Evolutionary conservation across 2,113 vertebrate genomes (phyloP).

Genomic region (Percopsis transmontana): DNA sequence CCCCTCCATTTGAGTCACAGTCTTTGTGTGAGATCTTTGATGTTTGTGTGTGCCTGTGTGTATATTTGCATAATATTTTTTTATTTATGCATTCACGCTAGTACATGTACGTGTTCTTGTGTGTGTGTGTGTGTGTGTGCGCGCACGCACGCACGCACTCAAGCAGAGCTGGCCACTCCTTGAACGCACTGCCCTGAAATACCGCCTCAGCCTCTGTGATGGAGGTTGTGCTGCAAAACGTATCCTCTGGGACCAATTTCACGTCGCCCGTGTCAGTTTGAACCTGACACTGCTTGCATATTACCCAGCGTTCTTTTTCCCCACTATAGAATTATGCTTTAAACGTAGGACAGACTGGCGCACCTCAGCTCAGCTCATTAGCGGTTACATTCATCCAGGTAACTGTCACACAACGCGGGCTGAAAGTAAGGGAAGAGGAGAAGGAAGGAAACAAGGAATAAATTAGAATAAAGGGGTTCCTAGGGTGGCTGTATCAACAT

Average conservation of each 20-base stretch:
- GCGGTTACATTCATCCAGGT: slow-evolving; percentile 14
- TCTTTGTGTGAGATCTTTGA: slow-evolving; percentile 67
- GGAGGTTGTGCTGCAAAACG: neutral
- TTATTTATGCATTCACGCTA: too few species aligned
- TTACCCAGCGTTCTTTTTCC: slow-evolving; percentile 14
- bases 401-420: slow-evolving; percentile 36
- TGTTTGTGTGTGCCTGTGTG: slow-evolving; percentile 36
- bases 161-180: slow-evolving; percentile 2
- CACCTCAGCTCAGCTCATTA: slow-evolving; percentile 38
- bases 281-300: slow-evolving; percentile 20
- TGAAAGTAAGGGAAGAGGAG: slow-evolving; percentile 32
- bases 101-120: slow-evolving; percentile 13
- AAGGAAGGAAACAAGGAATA: slow-evolving; percentile 18
- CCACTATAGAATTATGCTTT: slow-evolving; percentile 9
- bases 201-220: neutral
- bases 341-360: slow-evolving; percentile 13
- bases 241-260: neutral
- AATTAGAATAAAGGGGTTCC: slow-evolving; percentile 13
- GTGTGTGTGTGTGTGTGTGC: slow-evolving; percentile 1
- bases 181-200: neutral
- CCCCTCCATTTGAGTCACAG: slow-evolving; percentile 62
- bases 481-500: slow-evolving; percentile 3
- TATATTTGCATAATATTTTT: neutral
- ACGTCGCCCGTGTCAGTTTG: slow-evolving; percentile 20
- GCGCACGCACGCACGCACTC: too few species aligned